phyloP scores from a whole-genome alignment of 2,113 vertebrate species.

The Uropsilus gracilis region DNA sequence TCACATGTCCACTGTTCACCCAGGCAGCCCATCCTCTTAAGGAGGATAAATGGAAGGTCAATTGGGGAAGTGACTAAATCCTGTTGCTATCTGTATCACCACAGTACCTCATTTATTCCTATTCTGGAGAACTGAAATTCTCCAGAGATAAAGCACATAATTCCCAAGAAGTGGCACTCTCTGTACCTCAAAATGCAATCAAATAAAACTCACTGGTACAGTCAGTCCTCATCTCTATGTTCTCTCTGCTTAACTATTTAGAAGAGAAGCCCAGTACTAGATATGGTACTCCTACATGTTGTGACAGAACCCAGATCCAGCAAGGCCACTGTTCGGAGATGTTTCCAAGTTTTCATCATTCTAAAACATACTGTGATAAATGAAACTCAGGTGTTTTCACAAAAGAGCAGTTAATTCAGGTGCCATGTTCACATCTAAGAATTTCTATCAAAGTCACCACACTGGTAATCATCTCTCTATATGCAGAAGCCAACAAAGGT shows the following conservation, averaged over 20 bases:
- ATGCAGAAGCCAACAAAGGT: not conserved
- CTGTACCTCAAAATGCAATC: not conserved
- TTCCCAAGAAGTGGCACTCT: not conserved
- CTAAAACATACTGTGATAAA: not conserved
- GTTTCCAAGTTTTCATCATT: not conserved
- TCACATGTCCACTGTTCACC: not conserved
- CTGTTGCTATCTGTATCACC: not conserved
- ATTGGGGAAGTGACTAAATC: not conserved
- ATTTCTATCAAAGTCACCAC: not conserved
- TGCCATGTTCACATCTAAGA: not conserved
- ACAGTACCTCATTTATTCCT: not conserved
- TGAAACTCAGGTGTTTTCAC: not conserved
- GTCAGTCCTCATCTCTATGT: not conserved
- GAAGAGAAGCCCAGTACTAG: not conserved
- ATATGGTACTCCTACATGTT: not conserved
- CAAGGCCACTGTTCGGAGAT: not conserved
- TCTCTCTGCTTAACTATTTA: not conserved
- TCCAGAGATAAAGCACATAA: not conserved
- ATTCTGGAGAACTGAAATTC: conserved; percentile 10
- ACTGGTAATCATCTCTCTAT: not conserved
- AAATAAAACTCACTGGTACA: not conserved
- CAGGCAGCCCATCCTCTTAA: not conserved
- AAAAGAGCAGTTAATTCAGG: not conserved
- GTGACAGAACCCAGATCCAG: not conserved
- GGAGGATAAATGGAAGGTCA: not conserved